Conservation (phyloP, 2,113 vertebrate genomes). For the Phodopus roborovskii region DNA sequence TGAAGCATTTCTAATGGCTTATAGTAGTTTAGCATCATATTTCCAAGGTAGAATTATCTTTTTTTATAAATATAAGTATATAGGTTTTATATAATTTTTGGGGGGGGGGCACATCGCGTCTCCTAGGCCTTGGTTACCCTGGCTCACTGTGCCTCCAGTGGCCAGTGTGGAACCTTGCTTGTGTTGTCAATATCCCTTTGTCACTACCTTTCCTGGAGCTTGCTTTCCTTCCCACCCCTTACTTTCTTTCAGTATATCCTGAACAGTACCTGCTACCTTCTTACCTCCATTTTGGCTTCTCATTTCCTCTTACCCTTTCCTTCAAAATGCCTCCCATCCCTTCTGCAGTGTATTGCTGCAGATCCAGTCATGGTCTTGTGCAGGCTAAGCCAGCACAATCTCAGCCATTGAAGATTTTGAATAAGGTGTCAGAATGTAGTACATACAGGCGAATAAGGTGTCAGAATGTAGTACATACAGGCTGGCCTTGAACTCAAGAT, state of each 20-base stretch:
- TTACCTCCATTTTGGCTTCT: neutral
- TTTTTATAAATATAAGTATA: neutral
- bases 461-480: neutral
- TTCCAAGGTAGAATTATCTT: neutral
- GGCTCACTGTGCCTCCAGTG: constrained; percentile 21
- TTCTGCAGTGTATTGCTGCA: neutral
- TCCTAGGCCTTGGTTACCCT: neutral
- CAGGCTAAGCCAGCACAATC: too few relatives aligned
- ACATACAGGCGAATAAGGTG: too few relatives aligned
- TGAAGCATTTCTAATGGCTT: constrained; percentile 37
- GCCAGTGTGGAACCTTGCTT: neutral
- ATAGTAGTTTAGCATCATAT: neutral
- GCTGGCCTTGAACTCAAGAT: neutral
- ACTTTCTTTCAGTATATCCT: neutral
- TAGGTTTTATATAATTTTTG: neutral
- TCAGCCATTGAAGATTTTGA: neutral
- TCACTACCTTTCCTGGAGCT: neutral
- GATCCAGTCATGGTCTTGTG: neutral
- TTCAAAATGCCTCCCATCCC: neutral
- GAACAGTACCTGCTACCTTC: neutral
- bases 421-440: too few relatives aligned
- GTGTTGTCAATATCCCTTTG: neutral
- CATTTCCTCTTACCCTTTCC: neutral
- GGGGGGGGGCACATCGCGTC: neutral
- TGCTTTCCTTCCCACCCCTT: neutral